phyloP scores from a whole-genome alignment of 2,888 invertebrate species.

The Dromius quadrimaculatus region DNA sequence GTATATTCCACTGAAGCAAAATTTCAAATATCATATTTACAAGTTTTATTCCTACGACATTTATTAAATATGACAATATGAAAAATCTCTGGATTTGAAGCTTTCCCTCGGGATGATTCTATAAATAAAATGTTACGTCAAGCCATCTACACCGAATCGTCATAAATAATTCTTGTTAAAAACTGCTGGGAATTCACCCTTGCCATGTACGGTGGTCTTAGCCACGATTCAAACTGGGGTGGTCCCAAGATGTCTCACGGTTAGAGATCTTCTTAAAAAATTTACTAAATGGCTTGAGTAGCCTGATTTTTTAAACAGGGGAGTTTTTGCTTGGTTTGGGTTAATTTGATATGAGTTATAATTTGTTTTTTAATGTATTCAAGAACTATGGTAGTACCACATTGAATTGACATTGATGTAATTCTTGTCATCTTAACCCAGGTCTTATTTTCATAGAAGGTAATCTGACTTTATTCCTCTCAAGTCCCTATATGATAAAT shows the following conservation, averaged over 20 bases:
- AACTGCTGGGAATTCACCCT: conserved; percentile 41
- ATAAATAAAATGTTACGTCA: conserved; percentile 49
- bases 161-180: conserved; percentile 49
- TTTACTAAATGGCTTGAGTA: conserved; percentile 17
- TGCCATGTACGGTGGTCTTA: conserved; percentile 3
- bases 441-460: too few relatives aligned
- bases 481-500: too few relatives aligned
- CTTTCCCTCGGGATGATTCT: conserved; percentile 36
- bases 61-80: conserved; percentile 39
- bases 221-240: conserved; percentile 23
- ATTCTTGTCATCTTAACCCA: too few relatives aligned
- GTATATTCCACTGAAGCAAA: too few relatives aligned
- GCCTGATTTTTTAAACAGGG: conserved; percentile 5
- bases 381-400: too few relatives aligned
- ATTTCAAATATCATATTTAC: too few relatives aligned
- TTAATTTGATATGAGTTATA: conserved; percentile 20
- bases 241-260: conserved; percentile 15
- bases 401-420: too few relatives aligned
- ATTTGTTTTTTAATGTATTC: background rate
- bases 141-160: conserved; percentile 47
- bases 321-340: background rate
- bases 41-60: too few relatives aligned
- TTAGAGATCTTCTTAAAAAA: conserved; percentile 4
- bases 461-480: too few relatives aligned
- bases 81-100: conserved; percentile 32